Base-by-base conservation (phyloP, 2,888 invertebrate genomes). In the Iphiclides podalirius region DNA sequence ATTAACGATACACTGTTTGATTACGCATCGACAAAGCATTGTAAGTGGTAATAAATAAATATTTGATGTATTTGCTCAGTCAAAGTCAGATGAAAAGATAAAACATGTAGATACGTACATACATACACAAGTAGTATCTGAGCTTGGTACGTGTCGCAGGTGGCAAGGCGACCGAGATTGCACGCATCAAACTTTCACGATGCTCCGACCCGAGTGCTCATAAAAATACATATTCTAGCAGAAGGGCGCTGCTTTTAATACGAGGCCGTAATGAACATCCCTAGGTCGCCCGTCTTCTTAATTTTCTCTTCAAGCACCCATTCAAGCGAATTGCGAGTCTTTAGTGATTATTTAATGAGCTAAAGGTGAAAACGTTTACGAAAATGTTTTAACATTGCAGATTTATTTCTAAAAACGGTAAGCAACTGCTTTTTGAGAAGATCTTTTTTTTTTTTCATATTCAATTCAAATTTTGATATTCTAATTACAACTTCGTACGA, bases 171-270 rank as follows among this genome's bases (percentile, higher is more conserved):
- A 9, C 84, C 58, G 86, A 80, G 87, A 87, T 88, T 87, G 75
- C 60, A 56, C 72, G 60, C 82, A 88, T 88, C 80, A 87, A 88
- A 87, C 68, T 79, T 88, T 79, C 81, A 88, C 60, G 77, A 78
- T 63, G 39, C 53, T 60, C 57, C 69, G 72, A 80, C 78, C 77
- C 59, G 64, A 59, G 54, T 58, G 76, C 75, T 80, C 87, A 80
- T 88, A 88, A 88, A 88, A 87, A 87, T 88, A 81, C 86, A 88
- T 88, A 88, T 86, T 88, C 78, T 81, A 84, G 70, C 69, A 75
- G 73, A 75, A 72, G 74, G 73, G 75, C 64, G 65, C 66, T 60
- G 79, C 88, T 80, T 87, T 88, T 88, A 88, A 88, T 87, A 84
- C 79, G 62, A 59, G 62, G 58, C 67, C 52, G 73, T 86, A 88